Percentiles rank a stretch among this genome's conserved stretches.
Conservation (phyloP, 2,888 invertebrate species). For the Drosophila leonis region DNA sequence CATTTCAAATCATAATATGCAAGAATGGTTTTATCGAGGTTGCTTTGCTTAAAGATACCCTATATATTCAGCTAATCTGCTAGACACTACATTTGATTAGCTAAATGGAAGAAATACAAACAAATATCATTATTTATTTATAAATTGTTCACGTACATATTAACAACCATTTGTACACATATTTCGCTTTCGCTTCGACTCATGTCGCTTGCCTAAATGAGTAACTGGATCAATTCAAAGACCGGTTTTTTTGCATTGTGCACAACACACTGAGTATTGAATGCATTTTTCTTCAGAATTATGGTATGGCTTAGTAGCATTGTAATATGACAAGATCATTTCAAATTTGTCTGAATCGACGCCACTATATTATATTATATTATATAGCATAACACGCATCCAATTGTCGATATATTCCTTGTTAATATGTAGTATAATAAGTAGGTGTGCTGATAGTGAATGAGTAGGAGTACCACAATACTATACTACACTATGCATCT, state of each 20-base stretch:
- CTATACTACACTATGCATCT: too few relatives aligned
- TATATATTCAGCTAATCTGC: background rate
- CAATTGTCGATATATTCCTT: background rate
- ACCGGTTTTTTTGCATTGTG: background rate
- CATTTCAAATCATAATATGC: background rate
- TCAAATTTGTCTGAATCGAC: background rate
- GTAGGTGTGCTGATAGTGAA: too few relatives aligned
- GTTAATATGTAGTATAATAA: too few relatives aligned
- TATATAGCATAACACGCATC: background rate
- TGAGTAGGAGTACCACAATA: too few relatives aligned
- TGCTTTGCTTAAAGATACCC: background rate
- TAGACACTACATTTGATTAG: background rate
- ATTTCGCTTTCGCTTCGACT: constrained; percentile 2
- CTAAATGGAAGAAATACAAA: background rate
- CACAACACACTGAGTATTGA: background rate
- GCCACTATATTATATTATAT: background rate
- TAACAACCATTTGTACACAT: background rate
- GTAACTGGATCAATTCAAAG: constrained; percentile 7
- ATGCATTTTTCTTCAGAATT: background rate
- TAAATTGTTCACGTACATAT: background rate
- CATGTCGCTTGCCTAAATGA: constrained; percentile 12
- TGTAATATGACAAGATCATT: background rate
- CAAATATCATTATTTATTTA: background rate
- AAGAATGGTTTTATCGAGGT: background rate
- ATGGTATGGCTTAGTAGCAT: background rate